Evolutionary conservation across 2,888 invertebrate genomes (phyloP), one percentile per base, ranked within the genome.

Genomic region (Phorcus lineatus): DNA sequence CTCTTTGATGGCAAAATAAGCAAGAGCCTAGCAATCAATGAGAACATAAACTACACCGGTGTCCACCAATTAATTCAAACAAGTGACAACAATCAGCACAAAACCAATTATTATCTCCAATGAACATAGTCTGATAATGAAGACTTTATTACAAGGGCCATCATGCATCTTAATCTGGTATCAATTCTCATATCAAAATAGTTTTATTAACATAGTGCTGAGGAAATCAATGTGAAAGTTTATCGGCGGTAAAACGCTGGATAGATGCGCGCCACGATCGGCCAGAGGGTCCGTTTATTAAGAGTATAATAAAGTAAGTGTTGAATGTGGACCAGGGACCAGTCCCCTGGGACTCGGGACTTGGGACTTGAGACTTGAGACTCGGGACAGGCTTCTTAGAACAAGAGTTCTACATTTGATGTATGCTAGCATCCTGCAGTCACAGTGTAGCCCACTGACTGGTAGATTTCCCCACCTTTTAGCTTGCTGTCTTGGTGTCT

Each of bases 151-250:
- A 70, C 31, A 19, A 19, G 31, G 19, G 36, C 70, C 40, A 40
- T 31, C 70, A 19, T 70, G 36, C 70, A 70, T 70, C 70, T 40
- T 70, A 36, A 36, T 70, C 70, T 70, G 40, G 36, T 40, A 70
- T 70, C 70, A 70, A 70, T 70, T 70, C 70, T 40, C 31, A 70
- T 70, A 70, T 70, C 40, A 70, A 70, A 70, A 70, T 31, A 40
- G 36, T 70, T 70, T 70, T 70, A 70, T 70, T 70, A 70, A 70
- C 31, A 40, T 70, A 70, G 31, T 70, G 4, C 31, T 11, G 19
- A 36, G 40, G 70, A 70, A 70, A 70, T 70, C 70, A 70, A 70
- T 70, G 70, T 6, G 36, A 28, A 0, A 19, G 70, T 11, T 36
- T 70, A 17, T 28, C 24, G 62, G 24, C 28, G 62, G 24, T 16